Evolutionary conservation across 2,888 invertebrate genomes (phyloP).

Genomic region (Meganola albula): DNA sequence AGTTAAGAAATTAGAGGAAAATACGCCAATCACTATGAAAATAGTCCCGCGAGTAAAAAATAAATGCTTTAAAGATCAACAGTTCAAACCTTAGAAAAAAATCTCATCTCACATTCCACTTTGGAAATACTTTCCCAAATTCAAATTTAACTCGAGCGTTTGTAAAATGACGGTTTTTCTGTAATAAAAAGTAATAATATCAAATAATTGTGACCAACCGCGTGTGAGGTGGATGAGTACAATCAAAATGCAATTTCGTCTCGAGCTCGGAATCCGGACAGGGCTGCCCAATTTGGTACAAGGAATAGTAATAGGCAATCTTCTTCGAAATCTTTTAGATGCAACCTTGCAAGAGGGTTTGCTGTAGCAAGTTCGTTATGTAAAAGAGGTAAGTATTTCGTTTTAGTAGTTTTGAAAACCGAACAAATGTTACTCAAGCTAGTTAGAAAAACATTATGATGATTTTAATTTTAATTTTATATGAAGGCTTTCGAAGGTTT

Average conservation of each 20-base stretch:
- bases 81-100: no score
- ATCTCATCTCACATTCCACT: conserved; percentile 20
- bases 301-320: conserved; percentile 28
- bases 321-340: conserved; percentile 26
- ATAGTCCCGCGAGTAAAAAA: no score
- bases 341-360: conserved; percentile 18
- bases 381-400: no score
- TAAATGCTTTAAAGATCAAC: no score
- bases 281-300: conserved; percentile 32
- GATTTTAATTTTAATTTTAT: no score
- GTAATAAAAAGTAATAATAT: conserved; percentile 58
- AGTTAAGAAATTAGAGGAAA: no score
- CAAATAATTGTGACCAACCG: conserved; percentile 54
- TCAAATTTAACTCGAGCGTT: conserved; percentile 30
- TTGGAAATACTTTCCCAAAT: conserved; percentile 26
- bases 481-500: no score
- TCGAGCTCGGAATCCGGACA: conserved; percentile 23
- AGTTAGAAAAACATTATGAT: no score
- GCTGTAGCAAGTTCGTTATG: no score
- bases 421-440: no score
- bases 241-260: conserved; percentile 65
- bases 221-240: conserved; percentile 50
- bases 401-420: no score
- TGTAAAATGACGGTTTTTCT: conserved; percentile 32
- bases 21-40: no score